A percentile compares a stretch with the other conserved stretches of the same genome.
These are phyloP conservation scores for Coregonus sp. DNA, from an alignment of 2,797 vertebrate genomes.

Conservation along the genomic window DNA sequence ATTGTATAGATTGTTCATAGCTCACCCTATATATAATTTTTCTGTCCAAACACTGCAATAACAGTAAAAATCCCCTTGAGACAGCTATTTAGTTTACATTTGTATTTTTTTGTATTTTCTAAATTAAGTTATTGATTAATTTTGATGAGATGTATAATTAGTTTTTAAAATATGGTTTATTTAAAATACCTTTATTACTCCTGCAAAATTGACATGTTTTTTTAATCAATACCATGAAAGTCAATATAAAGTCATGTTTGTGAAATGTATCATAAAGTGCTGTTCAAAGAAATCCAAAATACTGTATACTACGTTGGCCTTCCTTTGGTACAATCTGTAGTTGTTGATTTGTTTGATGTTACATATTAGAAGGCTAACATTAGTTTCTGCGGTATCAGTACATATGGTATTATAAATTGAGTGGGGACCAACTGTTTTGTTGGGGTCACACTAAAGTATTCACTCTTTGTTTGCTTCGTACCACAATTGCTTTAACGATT, in stretches of 20 bases:
- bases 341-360: not conserved
- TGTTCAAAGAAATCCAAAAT: too few relatives aligned
- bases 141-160: conserved; percentile 28
- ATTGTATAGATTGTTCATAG: conserved; percentile 57
- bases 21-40: not conserved
- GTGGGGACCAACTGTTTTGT: not conserved
- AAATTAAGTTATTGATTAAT: conserved; percentile 44
- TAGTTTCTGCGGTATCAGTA: too few relatives aligned
- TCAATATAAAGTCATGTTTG: not conserved
- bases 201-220: not conserved
- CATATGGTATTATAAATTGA: not conserved
- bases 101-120: conserved; percentile 1
- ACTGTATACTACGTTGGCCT: not conserved
- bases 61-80: not conserved
- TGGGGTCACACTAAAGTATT: not conserved
- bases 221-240: not conserved
- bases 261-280: not conserved
- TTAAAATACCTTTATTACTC: not conserved
- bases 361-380: not conserved
- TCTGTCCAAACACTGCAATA: not conserved
- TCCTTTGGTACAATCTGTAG: not conserved
- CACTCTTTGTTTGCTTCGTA: not conserved
- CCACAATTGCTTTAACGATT: not conserved
- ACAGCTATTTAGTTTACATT: conserved; percentile 24
- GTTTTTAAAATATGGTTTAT: not conserved